Evolutionary conservation across 1,140 invertebrate genomes (phyloP), one percentile per base, ranked within the genome.

Genomic region (Aplysia californica): DNA sequence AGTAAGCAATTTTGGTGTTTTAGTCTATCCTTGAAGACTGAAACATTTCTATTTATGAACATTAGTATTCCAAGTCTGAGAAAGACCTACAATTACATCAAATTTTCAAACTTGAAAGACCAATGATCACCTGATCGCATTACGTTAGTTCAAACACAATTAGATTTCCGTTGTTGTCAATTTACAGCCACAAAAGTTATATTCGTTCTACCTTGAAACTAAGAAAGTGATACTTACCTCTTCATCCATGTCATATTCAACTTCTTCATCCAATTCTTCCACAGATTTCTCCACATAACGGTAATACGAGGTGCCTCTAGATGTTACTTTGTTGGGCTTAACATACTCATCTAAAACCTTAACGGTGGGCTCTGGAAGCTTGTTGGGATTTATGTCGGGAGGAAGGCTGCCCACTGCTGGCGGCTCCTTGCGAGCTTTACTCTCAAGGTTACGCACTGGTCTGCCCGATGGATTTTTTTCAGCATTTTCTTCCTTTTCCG

Each of bases 201-300:
- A n/a, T n/a, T n/a, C n/a, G n/a, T n/a, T n/a, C n/a, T n/a, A n/a
- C n/a, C n/a, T n/a, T n/a, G n/a, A n/a, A n/a, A n/a, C n/a, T n/a
- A n/a, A n/a, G n/a, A n/a, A n/a, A n/a, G n/a, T n/a, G n/a, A 36
- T 23, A 77, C 73, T 79, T 73, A 90, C 89, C 90, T 99, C 97
- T 90, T 98, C 97, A 90, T 99, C 98, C 79, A 99, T 94, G 91
- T 99, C 97, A 92, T 99, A 99, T 87, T 99, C 97, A 2, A 99
- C 93, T 90, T 94, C 93, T 84, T 96, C 95, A 91, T 98, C 97
- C 56, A 98, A 90, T 89, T 99, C 97, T 89, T 99, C 97, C 5
- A 93, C 93, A 59, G 95, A 96, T 85, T 97, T 96, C 88, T 99
- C 97, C 87, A 98, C 97, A 88, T 97, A 98, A 80, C 95, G 92